phyloP scores from a whole-genome alignment of 2,888 invertebrate genomes.

The Cephus pygmeus region DNA sequence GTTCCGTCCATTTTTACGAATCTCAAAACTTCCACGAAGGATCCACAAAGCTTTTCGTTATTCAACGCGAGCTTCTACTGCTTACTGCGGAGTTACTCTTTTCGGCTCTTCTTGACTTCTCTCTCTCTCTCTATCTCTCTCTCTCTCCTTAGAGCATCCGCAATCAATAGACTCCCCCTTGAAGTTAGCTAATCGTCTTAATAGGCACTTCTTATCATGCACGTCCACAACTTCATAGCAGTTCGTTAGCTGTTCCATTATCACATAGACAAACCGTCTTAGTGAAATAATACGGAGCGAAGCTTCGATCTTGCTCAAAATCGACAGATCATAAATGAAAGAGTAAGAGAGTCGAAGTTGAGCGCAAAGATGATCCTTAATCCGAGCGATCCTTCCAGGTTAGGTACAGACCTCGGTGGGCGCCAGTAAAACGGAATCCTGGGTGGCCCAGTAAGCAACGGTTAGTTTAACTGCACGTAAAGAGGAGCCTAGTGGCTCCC shows the following conservation, averaged over 20 bases:
- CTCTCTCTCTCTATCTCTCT: too few relatives aligned
- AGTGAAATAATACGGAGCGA: not conserved
- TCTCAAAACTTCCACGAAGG: slow-evolving; percentile 30
- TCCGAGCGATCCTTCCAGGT: not conserved
- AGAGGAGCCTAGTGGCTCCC: slow-evolving; percentile 25
- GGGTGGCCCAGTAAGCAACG: slow-evolving; percentile 9
- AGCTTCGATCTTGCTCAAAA: not conserved
- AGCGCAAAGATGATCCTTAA: not conserved
- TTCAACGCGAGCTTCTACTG: not conserved
- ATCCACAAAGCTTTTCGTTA: slow-evolving; percentile 8
- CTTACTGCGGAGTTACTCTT: not conserved
- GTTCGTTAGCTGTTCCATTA: not conserved
- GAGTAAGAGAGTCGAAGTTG: not conserved
- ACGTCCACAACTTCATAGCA: not conserved
- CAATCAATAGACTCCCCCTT: not conserved
- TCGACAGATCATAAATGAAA: not conserved
- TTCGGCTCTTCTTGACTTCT: not conserved
- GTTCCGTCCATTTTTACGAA: slow-evolving; percentile 35
- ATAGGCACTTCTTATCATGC: not conserved
- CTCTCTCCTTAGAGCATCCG: not conserved
- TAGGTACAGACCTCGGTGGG: not conserved
- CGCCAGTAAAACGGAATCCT: not conserved
- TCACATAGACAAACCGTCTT: not conserved
- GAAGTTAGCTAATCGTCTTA: not conserved
- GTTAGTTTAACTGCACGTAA: slow-evolving; percentile 16